phyloP scores from a whole-genome alignment of 92 coral and sea anemone genomes.

The Parazoanthus swiftii region DNA sequence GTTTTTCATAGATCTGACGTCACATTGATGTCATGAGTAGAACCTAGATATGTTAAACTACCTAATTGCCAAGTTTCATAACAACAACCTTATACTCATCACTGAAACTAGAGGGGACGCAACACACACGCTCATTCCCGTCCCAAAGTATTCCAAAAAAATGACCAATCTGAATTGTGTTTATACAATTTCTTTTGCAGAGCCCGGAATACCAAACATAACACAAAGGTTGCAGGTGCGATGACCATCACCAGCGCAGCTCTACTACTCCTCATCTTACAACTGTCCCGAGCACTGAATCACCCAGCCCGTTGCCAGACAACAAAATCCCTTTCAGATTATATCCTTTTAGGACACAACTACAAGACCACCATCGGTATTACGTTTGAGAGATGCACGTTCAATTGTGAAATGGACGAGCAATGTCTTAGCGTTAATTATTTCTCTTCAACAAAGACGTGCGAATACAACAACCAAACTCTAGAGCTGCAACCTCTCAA shows the following conservation, averaged over 20 bases:
- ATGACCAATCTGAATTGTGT: too few relatives aligned
- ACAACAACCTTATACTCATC: too few relatives aligned
- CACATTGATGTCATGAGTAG: too few relatives aligned
- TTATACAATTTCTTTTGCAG: not conserved
- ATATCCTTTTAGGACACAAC: constrained; percentile 60
- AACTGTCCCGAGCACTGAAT: not conserved
- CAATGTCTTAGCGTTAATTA: constrained; percentile 76
- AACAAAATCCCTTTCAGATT: constrained; percentile 47
- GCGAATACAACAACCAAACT: constrained; percentile 68
- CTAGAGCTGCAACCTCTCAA: constrained; percentile 50
- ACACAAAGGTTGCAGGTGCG: not conserved
- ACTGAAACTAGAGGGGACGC: too few relatives aligned
- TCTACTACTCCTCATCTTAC: not conserved
- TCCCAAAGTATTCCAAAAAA: too few relatives aligned
- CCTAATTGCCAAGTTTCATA: too few relatives aligned
- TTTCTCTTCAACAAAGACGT: constrained; percentile 36
- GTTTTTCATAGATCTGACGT: too few relatives aligned
- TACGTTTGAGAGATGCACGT: constrained; percentile 54
- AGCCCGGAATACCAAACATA: too few relatives aligned
- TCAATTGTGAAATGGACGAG: constrained; percentile 54
- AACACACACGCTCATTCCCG: too few relatives aligned
- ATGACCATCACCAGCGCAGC: not conserved
- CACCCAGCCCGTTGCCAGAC: constrained; percentile 35
- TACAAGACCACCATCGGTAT: constrained; percentile 40
- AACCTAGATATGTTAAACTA: too few relatives aligned